A percentile compares a stretch with the other conserved stretches of the same genome.
Conservation (phyloP, 1,140 invertebrate genomes). For the Ruditapes philippinarum region DNA sequence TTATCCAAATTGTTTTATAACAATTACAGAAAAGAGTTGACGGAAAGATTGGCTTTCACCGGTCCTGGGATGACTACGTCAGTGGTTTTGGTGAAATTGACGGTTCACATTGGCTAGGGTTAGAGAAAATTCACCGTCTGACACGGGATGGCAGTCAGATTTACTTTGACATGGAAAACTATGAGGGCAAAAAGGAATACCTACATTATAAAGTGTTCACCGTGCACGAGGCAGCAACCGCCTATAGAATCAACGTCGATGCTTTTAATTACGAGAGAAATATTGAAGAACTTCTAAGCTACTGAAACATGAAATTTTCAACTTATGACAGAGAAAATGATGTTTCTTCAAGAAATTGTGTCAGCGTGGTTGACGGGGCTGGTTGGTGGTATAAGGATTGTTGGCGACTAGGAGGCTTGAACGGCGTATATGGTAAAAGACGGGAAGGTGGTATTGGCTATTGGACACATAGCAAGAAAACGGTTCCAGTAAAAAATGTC, state of each 20-base stretch:
- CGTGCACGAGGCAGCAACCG: constrained; percentile 35
- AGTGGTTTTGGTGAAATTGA: constrained; percentile 41
- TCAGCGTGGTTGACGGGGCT: not conserved
- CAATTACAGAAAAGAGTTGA: constrained; percentile 12
- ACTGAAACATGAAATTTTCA: constrained; percentile 46
- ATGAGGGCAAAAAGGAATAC: constrained; percentile 7
- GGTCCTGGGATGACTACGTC: constrained; percentile 34
- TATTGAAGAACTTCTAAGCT: constrained; percentile 3
- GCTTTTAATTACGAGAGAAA: constrained; percentile 27
- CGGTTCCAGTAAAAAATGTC: not conserved
- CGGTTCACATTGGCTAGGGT: constrained; percentile 38
- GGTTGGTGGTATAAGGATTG: constrained; percentile 58
- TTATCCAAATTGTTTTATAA: not conserved
- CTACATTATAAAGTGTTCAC: constrained; percentile 39
- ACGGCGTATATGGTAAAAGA: constrained; percentile 28
- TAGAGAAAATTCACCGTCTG: constrained; percentile 54
- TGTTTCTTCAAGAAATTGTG: not conserved
- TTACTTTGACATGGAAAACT: constrained; percentile 20
- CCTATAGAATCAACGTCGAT: constrained; percentile 38
- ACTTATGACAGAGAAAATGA: constrained; percentile 53
- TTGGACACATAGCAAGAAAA: not conserved
- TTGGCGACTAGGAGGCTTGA: constrained; percentile 9
- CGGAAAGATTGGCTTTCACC: constrained; percentile 20
- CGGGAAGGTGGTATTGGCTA: not conserved
- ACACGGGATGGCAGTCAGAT: constrained; percentile 48